Conservation (phyloP, 2,797 vertebrate species). For the Corythornis leucogaster region DNA sequence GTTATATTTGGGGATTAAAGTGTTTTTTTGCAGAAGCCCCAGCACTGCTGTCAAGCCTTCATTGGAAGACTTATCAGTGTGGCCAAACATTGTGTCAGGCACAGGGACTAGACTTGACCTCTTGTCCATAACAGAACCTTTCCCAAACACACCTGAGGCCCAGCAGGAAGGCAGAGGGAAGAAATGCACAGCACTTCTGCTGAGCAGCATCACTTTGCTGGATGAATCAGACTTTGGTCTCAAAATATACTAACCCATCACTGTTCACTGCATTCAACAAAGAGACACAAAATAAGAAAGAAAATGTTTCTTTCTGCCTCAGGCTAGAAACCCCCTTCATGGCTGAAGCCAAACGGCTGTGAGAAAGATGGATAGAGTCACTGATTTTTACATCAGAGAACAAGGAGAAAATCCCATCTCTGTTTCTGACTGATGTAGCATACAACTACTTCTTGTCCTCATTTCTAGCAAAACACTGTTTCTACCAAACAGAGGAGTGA, state of each 20-base stretch:
- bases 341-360: neutral
- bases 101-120: neutral
- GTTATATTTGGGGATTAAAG: neutral
- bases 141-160: neutral
- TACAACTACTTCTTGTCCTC: neutral
- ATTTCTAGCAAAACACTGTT: neutral
- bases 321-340: neutral
- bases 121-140: neutral
- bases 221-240: neutral
- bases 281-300: conserved; percentile 7
- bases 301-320: neutral
- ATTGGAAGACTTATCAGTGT: neutral
- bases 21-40: neutral
- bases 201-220: neutral
- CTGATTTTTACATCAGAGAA: neutral
- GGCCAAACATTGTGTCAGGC: neutral
- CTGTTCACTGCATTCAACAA: neutral
- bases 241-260: neutral
- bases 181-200: neutral
- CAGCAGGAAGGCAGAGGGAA: neutral
- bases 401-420: neutral
- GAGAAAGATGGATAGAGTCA: neutral
- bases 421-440: neutral
- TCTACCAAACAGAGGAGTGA: neutral
- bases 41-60: neutral